Evolutionary conservation across 2,888 invertebrate genomes (phyloP).

Genomic region (Morinoia aosen): DNA sequence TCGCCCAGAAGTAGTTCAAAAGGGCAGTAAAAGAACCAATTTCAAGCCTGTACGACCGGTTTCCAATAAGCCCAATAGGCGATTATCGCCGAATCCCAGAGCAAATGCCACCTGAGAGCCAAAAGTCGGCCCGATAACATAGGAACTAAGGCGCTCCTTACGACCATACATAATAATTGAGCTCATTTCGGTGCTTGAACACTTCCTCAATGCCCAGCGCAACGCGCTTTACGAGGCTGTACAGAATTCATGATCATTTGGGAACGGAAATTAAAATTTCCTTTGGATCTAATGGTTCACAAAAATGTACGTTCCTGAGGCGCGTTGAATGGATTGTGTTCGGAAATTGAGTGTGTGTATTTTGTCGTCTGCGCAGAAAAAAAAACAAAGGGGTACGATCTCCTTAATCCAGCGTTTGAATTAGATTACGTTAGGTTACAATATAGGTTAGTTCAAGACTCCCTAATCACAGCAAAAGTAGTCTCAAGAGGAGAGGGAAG

Average conservation of each 20-base stretch:
- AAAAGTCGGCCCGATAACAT: neutral
- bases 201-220: neutral
- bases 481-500: no score
- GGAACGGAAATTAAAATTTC: neutral
- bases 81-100: neutral
- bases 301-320: neutral
- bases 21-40: conserved; percentile 17
- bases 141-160: neutral
- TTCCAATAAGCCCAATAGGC: conserved; percentile 40
- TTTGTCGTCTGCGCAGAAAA: no score
- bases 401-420: neutral
- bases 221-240: neutral
- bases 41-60: neutral
- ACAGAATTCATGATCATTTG: neutral
- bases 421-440: neutral
- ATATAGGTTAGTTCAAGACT: no score
- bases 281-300: neutral
- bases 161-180: neutral
- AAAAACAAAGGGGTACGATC: neutral
- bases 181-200: neutral
- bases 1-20: neutral
- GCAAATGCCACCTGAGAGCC: neutral
- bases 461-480: no score
- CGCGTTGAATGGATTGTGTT: neutral
- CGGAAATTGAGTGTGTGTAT: neutral